These are phyloP conservation scores for Agelastica alni DNA, from an alignment of 2,888 invertebrate genomes.

Conservation along the genomic window DNA sequence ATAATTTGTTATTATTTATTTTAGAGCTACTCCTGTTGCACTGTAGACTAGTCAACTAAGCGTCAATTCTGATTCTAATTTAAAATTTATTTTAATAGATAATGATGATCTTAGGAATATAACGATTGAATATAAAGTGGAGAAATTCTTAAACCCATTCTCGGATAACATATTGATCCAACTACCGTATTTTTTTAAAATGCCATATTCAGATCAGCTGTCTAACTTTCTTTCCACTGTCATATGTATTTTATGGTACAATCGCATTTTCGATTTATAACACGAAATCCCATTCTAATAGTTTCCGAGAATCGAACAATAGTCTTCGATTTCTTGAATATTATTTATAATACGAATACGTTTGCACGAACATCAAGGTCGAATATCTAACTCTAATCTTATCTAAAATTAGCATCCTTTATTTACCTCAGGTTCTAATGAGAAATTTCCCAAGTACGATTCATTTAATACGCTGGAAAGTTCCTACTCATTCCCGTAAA, in stretches of 20 bases:
- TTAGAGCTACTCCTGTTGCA: too few relatives aligned
- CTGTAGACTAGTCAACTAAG: too few relatives aligned
- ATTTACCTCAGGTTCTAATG: too few relatives aligned
- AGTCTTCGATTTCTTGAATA: not conserved
- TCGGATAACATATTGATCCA: not conserved
- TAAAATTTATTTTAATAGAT: too few relatives aligned
- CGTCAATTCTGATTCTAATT: too few relatives aligned
- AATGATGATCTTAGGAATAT: too few relatives aligned
- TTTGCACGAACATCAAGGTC: not conserved
- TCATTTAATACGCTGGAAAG: too few relatives aligned
- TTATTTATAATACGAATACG: not conserved
- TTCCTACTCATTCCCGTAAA: too few relatives aligned
- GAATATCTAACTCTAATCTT: too few relatives aligned
- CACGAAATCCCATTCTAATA: not conserved
- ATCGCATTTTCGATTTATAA: not conserved
- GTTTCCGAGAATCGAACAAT: not conserved
- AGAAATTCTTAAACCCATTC: not conserved
- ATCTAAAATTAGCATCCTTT: too few relatives aligned
- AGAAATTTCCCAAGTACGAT: too few relatives aligned
- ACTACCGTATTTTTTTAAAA: not conserved
- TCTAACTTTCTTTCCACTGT: slow-evolving; percentile 6
- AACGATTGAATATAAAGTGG: not conserved
- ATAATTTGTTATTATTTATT: too few relatives aligned
- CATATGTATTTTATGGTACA: not conserved
- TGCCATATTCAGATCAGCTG: slow-evolving; percentile 3